Conservation (phyloP, 2,113 vertebrate genomes). For the Cynopterus brachyotis region DNA sequence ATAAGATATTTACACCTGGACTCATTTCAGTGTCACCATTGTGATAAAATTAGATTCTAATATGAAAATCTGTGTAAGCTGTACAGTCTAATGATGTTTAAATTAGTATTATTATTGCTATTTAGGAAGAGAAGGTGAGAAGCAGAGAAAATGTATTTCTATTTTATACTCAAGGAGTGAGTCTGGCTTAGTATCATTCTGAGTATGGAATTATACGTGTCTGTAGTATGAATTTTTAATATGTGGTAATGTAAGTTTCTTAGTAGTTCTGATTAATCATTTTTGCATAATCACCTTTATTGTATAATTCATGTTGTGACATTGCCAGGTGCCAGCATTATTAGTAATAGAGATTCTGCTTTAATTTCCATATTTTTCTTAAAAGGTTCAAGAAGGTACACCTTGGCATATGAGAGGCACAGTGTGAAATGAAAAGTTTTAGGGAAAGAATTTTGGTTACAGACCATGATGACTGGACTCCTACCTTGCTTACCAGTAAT, state of each 20-base stretch:
- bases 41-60: background rate
- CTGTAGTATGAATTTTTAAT: conserved; percentile 14
- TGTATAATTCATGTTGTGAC: conserved; percentile 23
- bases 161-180: background rate
- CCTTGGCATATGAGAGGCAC: background rate
- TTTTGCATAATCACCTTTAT: conserved; percentile 11
- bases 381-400: background rate
- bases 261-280: conserved; percentile 16
- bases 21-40: background rate
- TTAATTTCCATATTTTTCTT: background rate
- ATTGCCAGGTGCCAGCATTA: background rate
- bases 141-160: background rate
- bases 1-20: background rate
- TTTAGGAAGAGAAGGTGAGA: background rate
- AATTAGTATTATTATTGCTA: background rate
- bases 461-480: too few species aligned
- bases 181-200: background rate
- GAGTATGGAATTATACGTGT: background rate
- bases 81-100: background rate
- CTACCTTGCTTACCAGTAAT: background rate
- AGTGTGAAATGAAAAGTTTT: background rate
- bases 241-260: background rate
- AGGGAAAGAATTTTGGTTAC: background rate
- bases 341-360: background rate
- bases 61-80: background rate